These are phyloP conservation scores for Anser brachyrhynchus DNA, from an alignment of 2,113 vertebrate species.

Conservation along the genomic window DNA sequence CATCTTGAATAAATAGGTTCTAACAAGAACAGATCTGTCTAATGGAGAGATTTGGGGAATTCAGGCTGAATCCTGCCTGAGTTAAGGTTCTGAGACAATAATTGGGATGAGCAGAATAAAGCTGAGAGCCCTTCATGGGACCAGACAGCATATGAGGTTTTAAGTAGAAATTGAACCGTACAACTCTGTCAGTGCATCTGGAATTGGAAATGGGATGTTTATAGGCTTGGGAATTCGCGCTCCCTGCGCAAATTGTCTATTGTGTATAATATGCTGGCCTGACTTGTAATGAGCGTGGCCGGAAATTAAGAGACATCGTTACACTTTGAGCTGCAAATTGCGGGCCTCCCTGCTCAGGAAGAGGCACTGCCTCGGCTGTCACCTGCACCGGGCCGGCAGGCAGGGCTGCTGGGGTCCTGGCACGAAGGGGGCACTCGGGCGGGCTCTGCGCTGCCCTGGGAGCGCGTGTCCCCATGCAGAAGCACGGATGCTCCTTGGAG, in stretches of 20 bases:
- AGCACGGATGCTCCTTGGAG: neutral
- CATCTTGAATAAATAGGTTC: slow-evolving; percentile 61
- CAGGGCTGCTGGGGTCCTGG: neutral
- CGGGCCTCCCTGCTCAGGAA: neutral
- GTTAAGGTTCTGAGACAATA: slow-evolving; percentile 54
- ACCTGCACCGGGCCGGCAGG: rapidly evolving
- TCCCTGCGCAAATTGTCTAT: slow-evolving; percentile 43
- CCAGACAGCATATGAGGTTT: slow-evolving; percentile 41
- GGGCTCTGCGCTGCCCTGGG: neutral
- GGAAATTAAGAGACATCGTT: slow-evolving; percentile 50
- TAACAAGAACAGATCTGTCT: slow-evolving; percentile 59
- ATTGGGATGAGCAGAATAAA: slow-evolving; percentile 57
- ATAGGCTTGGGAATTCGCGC: slow-evolving; percentile 47
- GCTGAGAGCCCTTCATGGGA: slow-evolving; percentile 37
- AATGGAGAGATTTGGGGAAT: slow-evolving; percentile 63
- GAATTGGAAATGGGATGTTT: slow-evolving; percentile 51
- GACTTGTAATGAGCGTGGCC: slow-evolving; percentile 18
- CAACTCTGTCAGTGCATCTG: slow-evolving; percentile 49
- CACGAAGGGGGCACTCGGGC: rapidly evolving
- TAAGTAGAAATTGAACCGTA: slow-evolving; percentile 55
- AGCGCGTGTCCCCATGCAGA: rapidly evolving
- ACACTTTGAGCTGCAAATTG: neutral
- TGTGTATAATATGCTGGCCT: slow-evolving; percentile 42
- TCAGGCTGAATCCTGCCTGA: slow-evolving; percentile 38
- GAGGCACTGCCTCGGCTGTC: neutral